Conservation (phyloP, 2,113 vertebrate genomes). For the Chloroceryle aenea region DNA sequence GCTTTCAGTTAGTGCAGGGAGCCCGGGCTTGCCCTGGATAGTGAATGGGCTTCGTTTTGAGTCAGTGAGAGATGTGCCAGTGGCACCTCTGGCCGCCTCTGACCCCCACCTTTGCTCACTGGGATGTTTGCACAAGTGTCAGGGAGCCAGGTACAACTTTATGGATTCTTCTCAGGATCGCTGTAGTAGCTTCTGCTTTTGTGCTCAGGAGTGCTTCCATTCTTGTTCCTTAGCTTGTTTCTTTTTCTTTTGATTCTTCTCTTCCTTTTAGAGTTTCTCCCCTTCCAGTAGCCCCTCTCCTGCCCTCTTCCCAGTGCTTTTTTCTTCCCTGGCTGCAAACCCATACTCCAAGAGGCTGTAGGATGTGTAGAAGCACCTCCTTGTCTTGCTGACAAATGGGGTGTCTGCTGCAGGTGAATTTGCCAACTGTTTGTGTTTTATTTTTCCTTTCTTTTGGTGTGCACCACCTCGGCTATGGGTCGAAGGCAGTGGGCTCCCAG, state of each 20-base stretch:
- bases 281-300: not conserved
- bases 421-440: not conserved
- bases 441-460: not conserved
- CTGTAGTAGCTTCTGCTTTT: not conserved
- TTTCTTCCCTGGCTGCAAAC: not conserved
- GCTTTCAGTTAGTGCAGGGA: not conserved
- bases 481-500: not conserved
- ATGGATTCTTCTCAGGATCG: fast-evolving
- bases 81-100: not conserved
- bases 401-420: not conserved
- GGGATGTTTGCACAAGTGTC: not conserved
- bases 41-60: not conserved
- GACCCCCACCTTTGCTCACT: not conserved
- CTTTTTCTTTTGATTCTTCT: not conserved
- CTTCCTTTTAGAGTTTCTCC: not conserved
- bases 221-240: not conserved
- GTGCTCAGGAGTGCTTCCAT: fast-evolving
- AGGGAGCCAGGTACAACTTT: not conserved
- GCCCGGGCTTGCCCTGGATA: not conserved
- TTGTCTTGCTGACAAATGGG: fast-evolving
- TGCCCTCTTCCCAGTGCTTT: not conserved
- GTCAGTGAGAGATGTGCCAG: not conserved
- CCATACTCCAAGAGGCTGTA: not conserved
- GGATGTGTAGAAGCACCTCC: not conserved
- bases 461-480: not conserved